A percentile compares a stretch with the other conserved stretches of the same genome.
These are phyloP conservation scores for Drosophila formosana DNA, from an alignment of 2,888 invertebrate species.

Conservation along the genomic window DNA sequence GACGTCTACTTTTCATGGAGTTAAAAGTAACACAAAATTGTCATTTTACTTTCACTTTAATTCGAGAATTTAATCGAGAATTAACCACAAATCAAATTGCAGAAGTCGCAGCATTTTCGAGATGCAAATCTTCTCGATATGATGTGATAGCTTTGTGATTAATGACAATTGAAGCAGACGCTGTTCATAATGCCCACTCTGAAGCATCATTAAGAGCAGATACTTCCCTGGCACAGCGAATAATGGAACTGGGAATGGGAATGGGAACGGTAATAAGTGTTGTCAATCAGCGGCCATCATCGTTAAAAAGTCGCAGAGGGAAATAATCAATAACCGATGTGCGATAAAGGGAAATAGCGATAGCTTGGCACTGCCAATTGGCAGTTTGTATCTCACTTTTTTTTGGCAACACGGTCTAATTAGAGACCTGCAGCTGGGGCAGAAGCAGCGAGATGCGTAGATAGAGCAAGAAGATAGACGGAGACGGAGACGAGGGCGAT, in stretches of 20 bases:
- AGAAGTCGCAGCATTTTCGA: neutral
- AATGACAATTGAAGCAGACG: slow-evolving; percentile 6
- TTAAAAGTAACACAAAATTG: neutral
- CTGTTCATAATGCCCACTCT: neutral
- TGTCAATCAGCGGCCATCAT: slow-evolving; percentile 75
- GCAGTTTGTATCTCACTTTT: slow-evolving; percentile 16
- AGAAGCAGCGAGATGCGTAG: slow-evolving; percentile 8
- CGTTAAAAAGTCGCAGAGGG: slow-evolving; percentile 58
- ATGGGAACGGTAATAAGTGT: slow-evolving; percentile 44
- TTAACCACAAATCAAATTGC: neutral
- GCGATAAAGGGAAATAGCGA: slow-evolving; percentile 15
- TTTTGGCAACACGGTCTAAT: slow-evolving; percentile 52
- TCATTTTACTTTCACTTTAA: neutral
- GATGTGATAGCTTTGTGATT: slow-evolving; percentile 1
- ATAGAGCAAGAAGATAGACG: neutral
- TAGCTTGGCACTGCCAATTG: slow-evolving; percentile 40
- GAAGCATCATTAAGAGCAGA: slow-evolving; percentile 8
- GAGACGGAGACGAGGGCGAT: neutral
- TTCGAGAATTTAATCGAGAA: neutral
- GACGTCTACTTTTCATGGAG: neutral
- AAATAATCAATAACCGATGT: slow-evolving; percentile 50
- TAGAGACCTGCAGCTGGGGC: slow-evolving; percentile 29
- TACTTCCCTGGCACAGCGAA: slow-evolving; percentile 24
- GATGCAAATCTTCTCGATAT: neutral
- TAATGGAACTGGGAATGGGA: neutral